These are phyloP conservation scores for Prunella himalayana DNA, from an alignment of 2,113 vertebrate genomes.

Conservation along the genomic window DNA sequence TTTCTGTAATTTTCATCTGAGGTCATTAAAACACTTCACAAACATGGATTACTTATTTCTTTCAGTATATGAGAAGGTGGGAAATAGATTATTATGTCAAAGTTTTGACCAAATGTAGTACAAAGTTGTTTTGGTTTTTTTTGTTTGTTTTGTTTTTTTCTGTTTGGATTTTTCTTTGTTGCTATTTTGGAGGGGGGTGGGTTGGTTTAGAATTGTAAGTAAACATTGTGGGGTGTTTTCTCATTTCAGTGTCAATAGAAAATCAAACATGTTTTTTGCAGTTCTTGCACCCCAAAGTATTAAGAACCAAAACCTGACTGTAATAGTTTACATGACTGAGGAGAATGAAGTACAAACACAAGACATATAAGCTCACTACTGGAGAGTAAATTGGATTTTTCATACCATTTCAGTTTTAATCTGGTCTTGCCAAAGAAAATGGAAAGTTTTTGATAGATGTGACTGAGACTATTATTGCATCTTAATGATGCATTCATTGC, in stretches of 20 bases:
- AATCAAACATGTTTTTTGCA: neutral
- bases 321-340: neutral
- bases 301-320: neutral
- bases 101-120: neutral
- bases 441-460: neutral
- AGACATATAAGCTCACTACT: neutral
- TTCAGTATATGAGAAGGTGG: neutral
- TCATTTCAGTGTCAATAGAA: neutral
- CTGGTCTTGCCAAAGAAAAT: neutral
- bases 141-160: neutral
- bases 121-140: neutral
- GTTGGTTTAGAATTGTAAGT: neutral
- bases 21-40: neutral
- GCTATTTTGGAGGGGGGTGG: fast-evolving
- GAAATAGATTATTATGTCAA: neutral
- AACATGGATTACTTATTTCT: neutral
- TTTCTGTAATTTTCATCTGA: slow-evolving; percentile 1
- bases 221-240: neutral
- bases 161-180: neutral
- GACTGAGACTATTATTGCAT: neutral
- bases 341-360: neutral
- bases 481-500: neutral
- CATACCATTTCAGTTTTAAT: neutral
- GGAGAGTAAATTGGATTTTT: neutral
- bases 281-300: neutral